Conservation (phyloP, 2,113 vertebrate genomes). For the Ondatra zibethicus region DNA sequence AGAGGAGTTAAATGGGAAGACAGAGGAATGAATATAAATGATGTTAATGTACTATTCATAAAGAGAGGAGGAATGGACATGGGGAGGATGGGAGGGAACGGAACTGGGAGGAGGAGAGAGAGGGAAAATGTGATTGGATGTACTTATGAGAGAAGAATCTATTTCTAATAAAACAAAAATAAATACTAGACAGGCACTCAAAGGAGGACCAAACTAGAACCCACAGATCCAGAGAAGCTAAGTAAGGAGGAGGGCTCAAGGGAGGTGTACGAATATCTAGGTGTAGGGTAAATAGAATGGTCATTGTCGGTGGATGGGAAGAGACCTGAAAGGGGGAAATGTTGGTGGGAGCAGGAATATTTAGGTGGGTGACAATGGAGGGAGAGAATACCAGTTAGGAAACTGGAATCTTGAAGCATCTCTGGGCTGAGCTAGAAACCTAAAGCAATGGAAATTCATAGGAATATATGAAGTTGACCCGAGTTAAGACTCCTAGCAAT, state of each 20-base stretch:
- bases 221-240: neutral
- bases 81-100: accelerated
- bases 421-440: neutral
- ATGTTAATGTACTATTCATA: neutral
- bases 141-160: neutral
- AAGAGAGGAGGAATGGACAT: neutral
- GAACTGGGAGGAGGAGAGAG: accelerated
- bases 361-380: neutral
- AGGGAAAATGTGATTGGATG: neutral
- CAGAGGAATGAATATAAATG: accelerated
- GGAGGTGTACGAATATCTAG: neutral
- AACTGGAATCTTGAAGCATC: neutral
- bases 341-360: neutral
- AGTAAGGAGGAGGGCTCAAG: neutral
- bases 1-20: neutral
- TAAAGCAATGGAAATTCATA: neutral
- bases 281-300: neutral
- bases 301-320: neutral
- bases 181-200: neutral
- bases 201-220: neutral
- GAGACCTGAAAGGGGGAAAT: accelerated
- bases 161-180: neutral
- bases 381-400: neutral
- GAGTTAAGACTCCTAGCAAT: neutral
- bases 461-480: neutral